Conservation (phyloP, 2,888 invertebrate species). For the Thecocarcelia acutangulata region DNA sequence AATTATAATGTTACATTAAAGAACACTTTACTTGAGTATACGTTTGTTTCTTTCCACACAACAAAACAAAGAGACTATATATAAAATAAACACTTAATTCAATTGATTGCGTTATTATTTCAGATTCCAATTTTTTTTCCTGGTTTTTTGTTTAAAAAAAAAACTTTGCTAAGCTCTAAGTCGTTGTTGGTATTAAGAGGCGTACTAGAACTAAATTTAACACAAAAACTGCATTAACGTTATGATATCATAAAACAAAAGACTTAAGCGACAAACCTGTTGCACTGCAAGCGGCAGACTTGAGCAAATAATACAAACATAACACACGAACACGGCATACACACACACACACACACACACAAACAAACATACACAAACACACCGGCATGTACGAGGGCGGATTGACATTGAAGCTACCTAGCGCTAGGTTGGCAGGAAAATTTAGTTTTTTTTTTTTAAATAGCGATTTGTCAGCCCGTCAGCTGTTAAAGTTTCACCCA, state of each 20-base stretch:
- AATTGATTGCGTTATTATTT: slow-evolving; percentile 65
- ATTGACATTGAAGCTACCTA: too few species aligned
- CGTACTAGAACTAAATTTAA: slow-evolving; percentile 45
- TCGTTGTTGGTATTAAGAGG: slow-evolving; percentile 17
- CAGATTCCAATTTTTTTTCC: not conserved
- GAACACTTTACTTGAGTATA: slow-evolving; percentile 7
- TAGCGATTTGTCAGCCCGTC: too few species aligned
- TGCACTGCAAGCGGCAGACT: slow-evolving; percentile 44
- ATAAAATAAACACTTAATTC: slow-evolving; percentile 70
- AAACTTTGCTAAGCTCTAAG: slow-evolving; percentile 1
- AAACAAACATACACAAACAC: not conserved
- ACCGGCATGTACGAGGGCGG: too few species aligned
- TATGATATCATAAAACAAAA: slow-evolving; percentile 58
- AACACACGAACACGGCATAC: too few species aligned
- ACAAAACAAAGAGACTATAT: slow-evolving; percentile 58
- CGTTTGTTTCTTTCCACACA: not conserved
- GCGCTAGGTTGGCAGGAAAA: too few species aligned
- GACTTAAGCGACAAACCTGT: slow-evolving; percentile 68
- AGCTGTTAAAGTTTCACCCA: too few species aligned
- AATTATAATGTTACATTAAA: slow-evolving; percentile 57
- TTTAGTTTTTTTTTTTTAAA: too few species aligned
- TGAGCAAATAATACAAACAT: too few species aligned
- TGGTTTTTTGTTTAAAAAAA: slow-evolving; percentile 23
- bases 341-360: not conserved
- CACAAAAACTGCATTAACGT: slow-evolving; percentile 59